phyloP scores from a whole-genome alignment of 2,888 invertebrate genomes.

The Helobdella robusta region DNA sequence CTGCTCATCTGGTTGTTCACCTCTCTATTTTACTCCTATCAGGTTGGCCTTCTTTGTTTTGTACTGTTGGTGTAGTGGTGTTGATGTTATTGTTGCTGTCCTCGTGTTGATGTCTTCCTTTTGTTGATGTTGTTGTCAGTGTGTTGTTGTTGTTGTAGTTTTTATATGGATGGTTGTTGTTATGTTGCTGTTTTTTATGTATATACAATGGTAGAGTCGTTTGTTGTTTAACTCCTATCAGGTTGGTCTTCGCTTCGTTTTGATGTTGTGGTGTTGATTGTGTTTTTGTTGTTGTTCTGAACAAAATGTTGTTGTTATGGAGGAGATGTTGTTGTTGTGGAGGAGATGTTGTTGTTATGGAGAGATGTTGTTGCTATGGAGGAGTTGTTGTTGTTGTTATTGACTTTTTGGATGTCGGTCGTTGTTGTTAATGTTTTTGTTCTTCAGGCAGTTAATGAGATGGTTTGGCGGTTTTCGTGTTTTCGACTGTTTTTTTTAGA shows the following conservation, averaged over 20 bases:
- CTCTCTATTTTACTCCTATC: conserved; percentile 7
- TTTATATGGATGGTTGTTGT: conserved; percentile 1
- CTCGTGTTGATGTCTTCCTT: no score
- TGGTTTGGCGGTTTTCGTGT: no score
- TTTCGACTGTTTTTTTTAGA: no score
- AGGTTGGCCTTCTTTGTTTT: conserved; percentile 19
- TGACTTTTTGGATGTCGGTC: neutral
- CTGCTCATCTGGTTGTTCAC: conserved; percentile 47
- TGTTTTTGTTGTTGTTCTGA: neutral
- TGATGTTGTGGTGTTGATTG: conserved; percentile 10
- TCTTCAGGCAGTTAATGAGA: no score
- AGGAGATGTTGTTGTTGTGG: conserved; percentile 1
- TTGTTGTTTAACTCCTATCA: no score
- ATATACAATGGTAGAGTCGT: no score
- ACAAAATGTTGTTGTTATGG: neutral
- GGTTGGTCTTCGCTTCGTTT: no score
- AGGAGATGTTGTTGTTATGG: neutral
- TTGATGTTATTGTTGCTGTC: no score
- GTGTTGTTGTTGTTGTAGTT: no score
- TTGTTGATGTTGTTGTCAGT: no score
- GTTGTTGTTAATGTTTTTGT: no score
- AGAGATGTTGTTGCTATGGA: neutral
- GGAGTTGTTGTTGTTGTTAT: neutral
- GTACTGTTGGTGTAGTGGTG: no score
- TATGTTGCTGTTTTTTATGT: neutral